Evolutionary conservation across 2,797 vertebrate genomes (phyloP).

Genomic region (Parotocinclus haroldoi): DNA sequence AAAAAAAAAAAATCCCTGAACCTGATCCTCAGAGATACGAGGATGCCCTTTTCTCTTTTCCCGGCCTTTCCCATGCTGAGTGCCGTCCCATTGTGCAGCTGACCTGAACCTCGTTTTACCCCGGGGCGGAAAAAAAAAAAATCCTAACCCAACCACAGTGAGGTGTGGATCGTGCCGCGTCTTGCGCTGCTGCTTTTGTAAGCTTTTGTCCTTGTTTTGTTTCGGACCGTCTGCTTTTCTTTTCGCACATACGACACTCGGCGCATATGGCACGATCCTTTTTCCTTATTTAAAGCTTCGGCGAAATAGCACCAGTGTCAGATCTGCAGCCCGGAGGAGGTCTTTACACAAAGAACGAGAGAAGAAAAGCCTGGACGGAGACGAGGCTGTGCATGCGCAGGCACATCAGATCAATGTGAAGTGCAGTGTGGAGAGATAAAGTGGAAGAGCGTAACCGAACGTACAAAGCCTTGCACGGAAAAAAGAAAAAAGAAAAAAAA

Average conservation of each 20-base stretch:
- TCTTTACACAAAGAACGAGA: conserved; percentile 5
- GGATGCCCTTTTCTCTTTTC: conserved; percentile 44
- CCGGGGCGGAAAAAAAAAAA: background rate
- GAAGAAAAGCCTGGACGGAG: conserved; percentile 21
- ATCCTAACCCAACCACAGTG: background rate
- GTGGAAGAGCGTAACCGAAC: background rate
- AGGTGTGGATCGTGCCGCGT: conserved; percentile 23
- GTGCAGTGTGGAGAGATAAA: conserved; percentile 21
- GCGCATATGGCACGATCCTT: background rate
- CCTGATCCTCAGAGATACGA: conserved; percentile 62
- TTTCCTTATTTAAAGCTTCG: background rate
- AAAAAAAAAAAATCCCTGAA: conserved; percentile 66
- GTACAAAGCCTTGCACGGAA: conserved; percentile 13
- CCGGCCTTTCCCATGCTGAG: conserved; percentile 17
- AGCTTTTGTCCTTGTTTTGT: conserved; percentile 17
- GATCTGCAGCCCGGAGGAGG: conserved; percentile 6
- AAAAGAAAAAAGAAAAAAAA: too few relatives aligned
- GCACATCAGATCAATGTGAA: conserved; percentile 21
- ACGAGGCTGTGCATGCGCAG: conserved; percentile 23
- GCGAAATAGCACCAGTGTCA: background rate
- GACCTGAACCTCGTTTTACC: conserved; percentile 23
- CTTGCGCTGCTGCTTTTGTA: conserved; percentile 31
- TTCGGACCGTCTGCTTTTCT: conserved; percentile 12
- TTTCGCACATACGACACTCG: background rate
- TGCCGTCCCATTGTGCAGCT: conserved; percentile 19